Evolutionary conservation across 1,140 invertebrate species (phyloP).

Genomic region (Pseudomyrmex dendroicus): DNA sequence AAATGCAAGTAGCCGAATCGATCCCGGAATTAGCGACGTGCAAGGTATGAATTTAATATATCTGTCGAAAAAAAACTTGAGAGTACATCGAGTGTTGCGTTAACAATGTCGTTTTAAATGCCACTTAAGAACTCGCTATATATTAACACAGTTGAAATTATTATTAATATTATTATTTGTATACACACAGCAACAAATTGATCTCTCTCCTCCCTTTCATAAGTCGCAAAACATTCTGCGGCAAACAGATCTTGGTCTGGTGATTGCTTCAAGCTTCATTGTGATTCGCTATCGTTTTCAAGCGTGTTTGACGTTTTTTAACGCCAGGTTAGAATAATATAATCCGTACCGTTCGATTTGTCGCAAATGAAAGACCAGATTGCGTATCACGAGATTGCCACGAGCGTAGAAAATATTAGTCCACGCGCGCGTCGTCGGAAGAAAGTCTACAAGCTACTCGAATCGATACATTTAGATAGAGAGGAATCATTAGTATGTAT

Average conservation of each 20-base stretch:
- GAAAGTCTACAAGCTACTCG: constrained; percentile 47
- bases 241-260: too few relatives aligned
- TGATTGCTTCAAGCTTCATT: background rate
- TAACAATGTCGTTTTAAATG: too few relatives aligned
- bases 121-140: too few relatives aligned
- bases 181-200: too few relatives aligned
- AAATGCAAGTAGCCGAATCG: constrained; percentile 63
- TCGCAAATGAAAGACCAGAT: constrained; percentile 31
- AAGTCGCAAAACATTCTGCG: too few relatives aligned
- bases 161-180: too few relatives aligned
- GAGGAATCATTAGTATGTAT: constrained; percentile 51
- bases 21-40: constrained; percentile 1
- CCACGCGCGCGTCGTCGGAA: constrained; percentile 57
- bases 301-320: background rate
- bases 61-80: background rate
- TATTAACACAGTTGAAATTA: too few relatives aligned
- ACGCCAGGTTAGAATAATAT: background rate
- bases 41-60: constrained; percentile 36
- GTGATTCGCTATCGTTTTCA: constrained; percentile 15
- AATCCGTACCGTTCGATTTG: background rate
- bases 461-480: constrained; percentile 2
- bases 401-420: constrained; percentile 3
- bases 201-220: too few relatives aligned
- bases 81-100: too few relatives aligned
- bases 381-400: background rate